Percentiles rank a stretch among this genome's conserved stretches.
Conservation (phyloP, 2,888 invertebrate genomes). For the Hermaeophaga mercurialis region DNA sequence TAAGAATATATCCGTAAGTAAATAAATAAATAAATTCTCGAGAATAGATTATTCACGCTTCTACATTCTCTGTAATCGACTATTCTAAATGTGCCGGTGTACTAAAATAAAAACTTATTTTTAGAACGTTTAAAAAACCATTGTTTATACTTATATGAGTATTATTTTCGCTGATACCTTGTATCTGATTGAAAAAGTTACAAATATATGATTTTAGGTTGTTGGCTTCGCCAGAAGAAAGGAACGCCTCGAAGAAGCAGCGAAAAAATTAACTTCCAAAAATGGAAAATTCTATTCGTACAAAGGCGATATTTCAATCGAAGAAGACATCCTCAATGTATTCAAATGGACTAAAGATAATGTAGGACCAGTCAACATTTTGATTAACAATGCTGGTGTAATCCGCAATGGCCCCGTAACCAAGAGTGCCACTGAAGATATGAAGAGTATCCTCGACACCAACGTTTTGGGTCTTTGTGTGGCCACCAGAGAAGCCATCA, state of each 20-base stretch:
- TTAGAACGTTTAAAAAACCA: no score
- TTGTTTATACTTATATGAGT: no score
- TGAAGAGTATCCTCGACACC: conserved; percentile 36
- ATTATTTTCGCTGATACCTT: no score
- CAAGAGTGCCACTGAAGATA: conserved; percentile 38
- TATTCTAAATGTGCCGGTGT: no score
- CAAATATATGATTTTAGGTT: no score
- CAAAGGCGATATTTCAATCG: conserved; percentile 51
- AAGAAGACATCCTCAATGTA: conserved; percentile 47
- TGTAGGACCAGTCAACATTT: conserved; percentile 50
- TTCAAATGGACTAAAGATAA: no score
- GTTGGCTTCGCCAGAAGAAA: conserved; percentile 41
- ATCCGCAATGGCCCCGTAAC: conserved; percentile 32
- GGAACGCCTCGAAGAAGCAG: conserved; percentile 35
- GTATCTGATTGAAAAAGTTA: no score
- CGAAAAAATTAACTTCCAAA: conserved; percentile 30
- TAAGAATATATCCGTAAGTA: no score
- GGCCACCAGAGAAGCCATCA: conserved; percentile 45
- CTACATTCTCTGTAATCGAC: no score
- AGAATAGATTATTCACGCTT: no score
- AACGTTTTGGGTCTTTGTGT: conserved; percentile 40
- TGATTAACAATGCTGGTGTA: conserved; percentile 55
- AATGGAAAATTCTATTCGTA: conserved; percentile 49
- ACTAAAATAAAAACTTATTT: no score
- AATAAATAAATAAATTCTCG: no score